These are phyloP conservation scores for Spea bombifrons DNA, from an alignment of 2,113 vertebrate species.

Conservation along the genomic window DNA sequence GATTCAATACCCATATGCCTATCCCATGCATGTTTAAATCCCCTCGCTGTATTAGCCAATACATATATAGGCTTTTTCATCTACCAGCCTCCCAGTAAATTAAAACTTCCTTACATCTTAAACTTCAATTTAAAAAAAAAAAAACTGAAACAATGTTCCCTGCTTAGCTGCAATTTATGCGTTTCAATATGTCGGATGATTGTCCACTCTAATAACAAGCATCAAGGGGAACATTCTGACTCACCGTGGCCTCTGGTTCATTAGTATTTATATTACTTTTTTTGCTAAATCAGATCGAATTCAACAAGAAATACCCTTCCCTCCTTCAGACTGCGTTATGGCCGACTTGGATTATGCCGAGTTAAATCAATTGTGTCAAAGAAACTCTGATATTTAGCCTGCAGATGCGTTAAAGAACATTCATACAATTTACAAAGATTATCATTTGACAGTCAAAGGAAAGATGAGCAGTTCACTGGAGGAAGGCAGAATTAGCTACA, in stretches of 20 bases:
- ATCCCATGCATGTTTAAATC: too few species aligned
- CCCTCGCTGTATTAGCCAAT: too few species aligned
- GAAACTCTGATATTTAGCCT: constrained; percentile 17
- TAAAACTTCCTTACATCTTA: too few species aligned
- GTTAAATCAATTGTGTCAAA: constrained; percentile 32
- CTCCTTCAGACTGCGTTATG: constrained; percentile 24
- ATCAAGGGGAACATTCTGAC: constrained; percentile 6
- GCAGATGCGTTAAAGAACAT: constrained; percentile 19
- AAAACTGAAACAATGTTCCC: neutral
- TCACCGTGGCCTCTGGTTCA: constrained; percentile 17
- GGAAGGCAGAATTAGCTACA: constrained; percentile 10
- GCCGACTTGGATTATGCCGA: constrained; percentile 8
- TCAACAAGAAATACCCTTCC: constrained; percentile 20
- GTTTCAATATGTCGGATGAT: neutral
- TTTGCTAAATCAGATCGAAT: constrained; percentile 32
- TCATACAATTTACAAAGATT: constrained; percentile 37
- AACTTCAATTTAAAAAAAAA: too few species aligned
- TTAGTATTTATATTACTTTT: constrained; percentile 36
- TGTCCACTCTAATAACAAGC: constrained; percentile 8
- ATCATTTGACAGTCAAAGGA: constrained; percentile 18
- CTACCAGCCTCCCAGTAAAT: too few species aligned
- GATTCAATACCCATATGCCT: too few species aligned
- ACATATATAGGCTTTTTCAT: too few species aligned
- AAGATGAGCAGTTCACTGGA: neutral
- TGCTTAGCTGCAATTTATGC: neutral